Conservation (phyloP, 2,888 invertebrate genomes). For the Colletes collaris region DNA sequence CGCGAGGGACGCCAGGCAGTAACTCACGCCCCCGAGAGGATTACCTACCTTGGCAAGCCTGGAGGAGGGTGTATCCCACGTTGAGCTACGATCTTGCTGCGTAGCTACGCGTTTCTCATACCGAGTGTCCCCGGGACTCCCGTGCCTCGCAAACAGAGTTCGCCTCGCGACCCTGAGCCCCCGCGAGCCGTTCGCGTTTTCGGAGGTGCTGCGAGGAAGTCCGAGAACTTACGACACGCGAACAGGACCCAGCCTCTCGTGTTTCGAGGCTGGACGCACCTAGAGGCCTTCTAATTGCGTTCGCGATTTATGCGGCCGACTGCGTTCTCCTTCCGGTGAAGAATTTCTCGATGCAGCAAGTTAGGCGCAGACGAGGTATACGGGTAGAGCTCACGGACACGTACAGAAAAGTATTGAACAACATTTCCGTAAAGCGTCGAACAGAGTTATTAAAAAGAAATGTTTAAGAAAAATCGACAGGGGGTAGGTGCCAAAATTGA, state of each 20-base stretch:
- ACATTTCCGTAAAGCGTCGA: too few relatives aligned
- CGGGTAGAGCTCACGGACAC: too few relatives aligned
- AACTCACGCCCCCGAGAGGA: conserved; percentile 84
- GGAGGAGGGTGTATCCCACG: conserved; percentile 77
- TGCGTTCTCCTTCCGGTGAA: conserved; percentile 25
- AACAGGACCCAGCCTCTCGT: conserved; percentile 49
- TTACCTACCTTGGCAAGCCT: conserved; percentile 81
- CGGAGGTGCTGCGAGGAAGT: conserved; percentile 63
- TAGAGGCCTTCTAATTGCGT: conserved; percentile 41
- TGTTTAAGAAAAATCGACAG: too few relatives aligned
- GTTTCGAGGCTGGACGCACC: conserved; percentile 34
- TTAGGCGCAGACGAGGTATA: too few relatives aligned
- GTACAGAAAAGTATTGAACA: too few relatives aligned
- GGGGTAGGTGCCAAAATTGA: too few relatives aligned
- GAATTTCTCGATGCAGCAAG: conserved; percentile 7
- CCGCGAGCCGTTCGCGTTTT: conserved; percentile 66
- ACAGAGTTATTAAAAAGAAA: too few relatives aligned
- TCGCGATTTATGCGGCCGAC: conserved; percentile 36
- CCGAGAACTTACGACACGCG: conserved; percentile 77
- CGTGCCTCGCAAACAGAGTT: conserved; percentile 75
- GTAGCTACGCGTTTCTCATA: conserved; percentile 83
- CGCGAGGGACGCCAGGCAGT: conserved; percentile 69
- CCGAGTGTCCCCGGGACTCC: conserved; percentile 79
- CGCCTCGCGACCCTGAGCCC: conserved; percentile 61
- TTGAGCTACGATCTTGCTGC: conserved; percentile 83